A percentile compares a stretch with the other conserved stretches of the same genome.
phyloP scores from a whole-genome alignment of 1,140 invertebrate genomes.

The Drosophila malerkotliana region DNA sequence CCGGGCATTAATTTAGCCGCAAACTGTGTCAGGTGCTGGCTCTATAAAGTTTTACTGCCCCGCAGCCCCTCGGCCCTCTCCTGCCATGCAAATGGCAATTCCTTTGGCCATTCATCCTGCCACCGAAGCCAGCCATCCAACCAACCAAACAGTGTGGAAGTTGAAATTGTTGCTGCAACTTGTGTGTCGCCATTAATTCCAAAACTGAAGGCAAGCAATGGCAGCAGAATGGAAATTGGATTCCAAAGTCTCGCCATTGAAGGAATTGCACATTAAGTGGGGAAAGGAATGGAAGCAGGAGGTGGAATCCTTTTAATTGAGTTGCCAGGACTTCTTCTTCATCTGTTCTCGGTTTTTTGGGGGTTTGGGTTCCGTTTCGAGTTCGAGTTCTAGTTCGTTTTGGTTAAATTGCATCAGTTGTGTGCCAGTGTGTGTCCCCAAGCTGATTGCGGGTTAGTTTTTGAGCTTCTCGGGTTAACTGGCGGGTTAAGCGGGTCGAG shows the following conservation, averaged over 20 bases:
- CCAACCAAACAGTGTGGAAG: constrained; percentile 1
- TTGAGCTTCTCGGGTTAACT: constrained; percentile 5
- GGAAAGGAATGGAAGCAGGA: not conserved
- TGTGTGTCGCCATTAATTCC: constrained; percentile 44
- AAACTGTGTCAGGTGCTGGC: constrained; percentile 43
- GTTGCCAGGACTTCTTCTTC: constrained; percentile 14
- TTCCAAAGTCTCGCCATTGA: constrained; percentile 25
- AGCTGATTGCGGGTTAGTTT: constrained; percentile 28
- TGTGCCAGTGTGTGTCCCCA: not conserved
- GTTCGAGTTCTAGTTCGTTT: not conserved
- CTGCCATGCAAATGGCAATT: constrained; percentile 32
- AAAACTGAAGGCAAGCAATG: constrained; percentile 20
- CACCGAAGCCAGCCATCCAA: too few relatives aligned
- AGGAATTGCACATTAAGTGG: not conserved
- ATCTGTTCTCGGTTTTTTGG: not conserved
- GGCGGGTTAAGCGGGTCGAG: constrained; percentile 3
- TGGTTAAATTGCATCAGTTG: constrained; percentile 21
- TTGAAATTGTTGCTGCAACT: constrained; percentile 37
- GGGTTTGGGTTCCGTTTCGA: not conserved
- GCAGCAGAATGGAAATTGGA: constrained; percentile 10
- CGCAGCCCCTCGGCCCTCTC: not conserved
- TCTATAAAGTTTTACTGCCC: constrained; percentile 20
- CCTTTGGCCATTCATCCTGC: constrained; percentile 39
- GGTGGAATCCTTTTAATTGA: constrained; percentile 36
- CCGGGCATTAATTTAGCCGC: constrained; percentile 19